Conservation (phyloP, 2,888 invertebrate genomes). For the Ectemnius cavifrons region DNA sequence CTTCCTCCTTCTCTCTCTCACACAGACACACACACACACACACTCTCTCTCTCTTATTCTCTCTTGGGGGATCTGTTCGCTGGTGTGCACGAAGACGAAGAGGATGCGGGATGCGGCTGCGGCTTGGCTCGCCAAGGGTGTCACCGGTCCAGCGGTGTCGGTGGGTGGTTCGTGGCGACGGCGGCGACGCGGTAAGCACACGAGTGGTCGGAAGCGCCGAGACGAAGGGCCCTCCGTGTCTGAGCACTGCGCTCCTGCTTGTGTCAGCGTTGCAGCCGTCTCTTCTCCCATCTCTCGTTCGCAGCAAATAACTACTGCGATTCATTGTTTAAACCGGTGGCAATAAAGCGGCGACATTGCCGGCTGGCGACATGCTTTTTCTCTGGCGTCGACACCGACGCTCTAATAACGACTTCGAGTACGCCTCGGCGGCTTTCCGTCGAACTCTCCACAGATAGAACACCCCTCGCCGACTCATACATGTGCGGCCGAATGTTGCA, state of each 20-base stretch:
- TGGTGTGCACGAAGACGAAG: background rate
- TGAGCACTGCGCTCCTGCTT: slow-evolving; percentile 52
- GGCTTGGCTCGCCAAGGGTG: slow-evolving; percentile 4
- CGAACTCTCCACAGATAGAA: background rate
- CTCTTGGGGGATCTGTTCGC: no score
- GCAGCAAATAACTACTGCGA: slow-evolving; percentile 49
- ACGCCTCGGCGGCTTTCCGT: background rate
- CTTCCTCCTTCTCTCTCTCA: no score
- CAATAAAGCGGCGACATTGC: slow-evolving; percentile 35
- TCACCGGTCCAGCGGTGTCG: slow-evolving; percentile 34
- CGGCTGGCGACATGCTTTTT: slow-evolving; percentile 13
- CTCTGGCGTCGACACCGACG: slow-evolving; percentile 22
- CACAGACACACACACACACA: no score
- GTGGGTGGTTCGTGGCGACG: slow-evolving; percentile 49
- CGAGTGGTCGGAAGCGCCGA: slow-evolving; percentile 55
- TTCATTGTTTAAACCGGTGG: slow-evolving; percentile 47
- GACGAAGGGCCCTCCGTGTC: slow-evolving; percentile 54
- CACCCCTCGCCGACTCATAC: background rate
- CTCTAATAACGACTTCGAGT: background rate
- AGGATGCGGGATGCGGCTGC: slow-evolving; percentile 12
- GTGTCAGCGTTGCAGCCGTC: slow-evolving; percentile 54
- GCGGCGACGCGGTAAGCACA: slow-evolving; percentile 35
- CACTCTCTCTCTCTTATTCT: no score
- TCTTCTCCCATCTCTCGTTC: slow-evolving; percentile 27
- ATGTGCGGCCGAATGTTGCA: background rate